A percentile compares a stretch with the other conserved stretches of the same genome.
Evolutionary conservation across 1,140 invertebrate genomes (phyloP).

Genomic region (Drosophila parvula): DNA sequence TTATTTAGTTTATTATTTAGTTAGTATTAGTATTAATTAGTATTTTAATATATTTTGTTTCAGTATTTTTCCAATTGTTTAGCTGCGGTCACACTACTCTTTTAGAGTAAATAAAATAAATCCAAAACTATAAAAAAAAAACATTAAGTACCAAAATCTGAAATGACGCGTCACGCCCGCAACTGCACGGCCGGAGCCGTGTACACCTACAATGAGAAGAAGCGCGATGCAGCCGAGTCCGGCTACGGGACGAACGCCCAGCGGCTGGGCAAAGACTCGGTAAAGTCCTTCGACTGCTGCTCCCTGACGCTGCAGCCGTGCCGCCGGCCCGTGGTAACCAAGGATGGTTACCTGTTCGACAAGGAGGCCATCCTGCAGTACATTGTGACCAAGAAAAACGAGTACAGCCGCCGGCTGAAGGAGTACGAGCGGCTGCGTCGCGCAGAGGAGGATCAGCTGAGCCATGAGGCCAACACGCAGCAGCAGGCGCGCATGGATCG

Average conservation of each 20-base stretch:
- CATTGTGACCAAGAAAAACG: conserved; percentile 97
- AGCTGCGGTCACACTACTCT: conserved; percentile 7
- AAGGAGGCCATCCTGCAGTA: conserved; percentile 99
- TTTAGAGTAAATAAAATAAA: conserved; percentile 9
- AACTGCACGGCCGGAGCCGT: conserved; percentile 99
- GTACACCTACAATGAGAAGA: conserved; percentile 99
- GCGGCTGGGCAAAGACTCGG: conserved; percentile 95
- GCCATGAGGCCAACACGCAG: conserved; percentile 82
- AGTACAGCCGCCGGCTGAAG: conserved; percentile 95
- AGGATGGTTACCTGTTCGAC: conserved; percentile 97
- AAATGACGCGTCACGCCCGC: conserved; percentile 97
- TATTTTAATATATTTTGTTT: no score
- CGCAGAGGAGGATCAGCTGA: conserved; percentile 87
- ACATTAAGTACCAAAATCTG: not conserved
- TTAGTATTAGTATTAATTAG: no score
- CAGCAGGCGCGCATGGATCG: conserved; percentile 89
- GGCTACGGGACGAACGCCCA: conserved; percentile 94
- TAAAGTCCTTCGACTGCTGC: conserved; percentile 99
- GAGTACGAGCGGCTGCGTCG: conserved; percentile 96
- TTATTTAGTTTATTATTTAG: no score
- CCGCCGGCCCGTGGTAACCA: conserved; percentile 84
- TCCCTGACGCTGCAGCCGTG: conserved; percentile 96
- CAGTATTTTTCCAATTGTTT: no score
- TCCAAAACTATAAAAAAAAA: not conserved
- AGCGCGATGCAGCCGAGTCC: conserved; percentile 97